Evolutionary conservation across 2,113 vertebrate species (phyloP), one percentile per base, ranked within the genome.

Genomic region (Tretioscincus oriximinensis): DNA sequence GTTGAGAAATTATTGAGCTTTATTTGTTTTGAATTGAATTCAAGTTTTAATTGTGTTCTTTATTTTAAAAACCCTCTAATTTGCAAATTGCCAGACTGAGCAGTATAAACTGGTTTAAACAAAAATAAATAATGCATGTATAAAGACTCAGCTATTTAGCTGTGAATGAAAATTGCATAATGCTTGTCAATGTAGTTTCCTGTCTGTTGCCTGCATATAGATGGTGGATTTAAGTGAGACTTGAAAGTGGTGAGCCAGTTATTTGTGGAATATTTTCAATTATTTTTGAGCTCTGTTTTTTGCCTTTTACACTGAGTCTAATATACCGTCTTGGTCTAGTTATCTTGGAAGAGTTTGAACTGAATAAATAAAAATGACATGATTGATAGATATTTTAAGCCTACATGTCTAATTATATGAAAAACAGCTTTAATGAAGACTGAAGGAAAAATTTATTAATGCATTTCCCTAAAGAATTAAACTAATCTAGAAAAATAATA

Each of bases 401-500:
- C 76, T 61, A 80, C 51, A 76, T 21, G 26, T 82, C 58, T 69
- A 76, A 76, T 63, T 69, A 69, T 61, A 70, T 29, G 65, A 31
- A 68, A 63, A 76, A 76, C 35, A 47, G 73, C 31, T 54, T 74
- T 67, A 66, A 81, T 68, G 64, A 81, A 76, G 73, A 82, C 80
- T 70, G 51, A 82, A 82, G 69, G 64, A 65, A 61, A 69, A 22
- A 70, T 64, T 60, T 76, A 63, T 49, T 63, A 31, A 49, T 60
- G 28, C 51, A 70, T 63, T 82, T 70, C 73, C 66, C 51, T 54
- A 47, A 51, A 69, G 73, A 76, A 60, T 16, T 28, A 26, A 81
- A 74, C 47, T 45, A 81, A 75, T 60, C 51, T 79, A 54, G 29
- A 81, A 68, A 81, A 76, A 61, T 76, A 76, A 76, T 61, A 81